A percentile compares a stretch with the other conserved stretches of the same genome.
Evolutionary conservation across 2,113 vertebrate genomes (phyloP).

Genomic region (Ginglymostoma cirratum): DNA sequence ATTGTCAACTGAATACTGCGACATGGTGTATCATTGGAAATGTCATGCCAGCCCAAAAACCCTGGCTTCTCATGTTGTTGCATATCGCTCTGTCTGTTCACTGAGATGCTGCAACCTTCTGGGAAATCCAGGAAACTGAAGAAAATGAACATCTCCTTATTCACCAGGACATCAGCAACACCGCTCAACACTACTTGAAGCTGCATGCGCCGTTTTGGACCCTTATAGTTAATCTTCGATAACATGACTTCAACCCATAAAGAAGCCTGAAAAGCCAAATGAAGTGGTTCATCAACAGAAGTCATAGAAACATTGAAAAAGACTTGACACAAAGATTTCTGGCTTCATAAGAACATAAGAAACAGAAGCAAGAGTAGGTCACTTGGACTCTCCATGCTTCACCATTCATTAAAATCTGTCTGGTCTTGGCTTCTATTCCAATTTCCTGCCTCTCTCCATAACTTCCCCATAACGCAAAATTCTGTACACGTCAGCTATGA

Average conservation of each 20-base stretch:
- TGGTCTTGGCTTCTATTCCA: not conserved
- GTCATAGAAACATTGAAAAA: not conserved
- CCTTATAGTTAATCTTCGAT: not conserved
- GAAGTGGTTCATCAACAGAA: not conserved
- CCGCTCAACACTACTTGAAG: not conserved
- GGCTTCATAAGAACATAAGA: not conserved
- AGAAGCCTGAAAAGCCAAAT: not conserved
- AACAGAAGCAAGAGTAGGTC: not conserved
- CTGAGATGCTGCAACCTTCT: not conserved
- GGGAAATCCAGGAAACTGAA: not conserved
- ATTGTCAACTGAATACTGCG: not conserved
- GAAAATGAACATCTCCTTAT: not conserved
- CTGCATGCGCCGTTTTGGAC: no score
- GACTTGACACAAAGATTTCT: not conserved
- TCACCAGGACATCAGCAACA: not conserved
- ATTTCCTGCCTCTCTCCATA: not conserved
- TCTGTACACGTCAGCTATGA: not conserved
- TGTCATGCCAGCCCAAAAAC: not conserved
- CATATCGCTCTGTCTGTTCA: not conserved
- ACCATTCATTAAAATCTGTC: not conserved
- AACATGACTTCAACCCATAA: not conserved
- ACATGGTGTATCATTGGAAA: not conserved
- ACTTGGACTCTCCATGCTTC: not conserved
- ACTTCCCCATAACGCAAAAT: not conserved
- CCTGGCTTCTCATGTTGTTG: not conserved